Evolutionary conservation across 2,113 vertebrate species (phyloP), one percentile per base, ranked within the genome.

Genomic region (Lepisosteus oculatus): DNA sequence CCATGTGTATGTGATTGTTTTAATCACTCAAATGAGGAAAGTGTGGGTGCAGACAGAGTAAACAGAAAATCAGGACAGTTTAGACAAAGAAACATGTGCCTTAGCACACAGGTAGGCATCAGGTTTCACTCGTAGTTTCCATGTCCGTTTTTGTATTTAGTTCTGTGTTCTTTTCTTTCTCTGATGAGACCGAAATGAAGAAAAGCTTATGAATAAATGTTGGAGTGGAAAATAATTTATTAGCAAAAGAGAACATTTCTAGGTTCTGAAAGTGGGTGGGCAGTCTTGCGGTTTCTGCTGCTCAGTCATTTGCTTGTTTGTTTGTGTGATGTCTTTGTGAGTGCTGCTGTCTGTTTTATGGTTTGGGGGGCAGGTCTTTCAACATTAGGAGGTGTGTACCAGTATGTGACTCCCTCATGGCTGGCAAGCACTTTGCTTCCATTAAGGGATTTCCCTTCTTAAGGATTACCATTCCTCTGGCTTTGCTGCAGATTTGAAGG

Each of bases 31-130:
- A 76, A 79, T 83, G 82, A 83, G 79, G 80, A 78, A 81, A 87
- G 78, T 65, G 79, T 80, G 77, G 76, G 81, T 77, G 80, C 72
- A 74, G 72, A 70, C 81, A 83, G 83, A 83, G 84, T 90, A 90
- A 93, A 91, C 87, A 90, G 69, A 84, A 84, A 86, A 89, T 81
- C 82, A 80, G 77, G 87, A 85, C 85, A 76, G 87, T 88, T 81
- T 79, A 78, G 67, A 65, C 13, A n/a, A 78, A 82, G 80, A 78
- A 84, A 86, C 78, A 72, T 83, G 85, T 84, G 84, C 80, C 85
- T 83, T 85, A 84, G 85, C 81, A 72, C 68, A 78, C 81, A 86
- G 87, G 83, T 88, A 83, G 82, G 83, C 79, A 83, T 89, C 82
- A 72, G 83, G 84, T 89, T 90, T 88, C 86, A 83, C 78, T 80